Evolutionary conservation across 2,113 vertebrate genomes (phyloP), one percentile per base, ranked within the genome.

Genomic region (Oceanodroma tethys): DNA sequence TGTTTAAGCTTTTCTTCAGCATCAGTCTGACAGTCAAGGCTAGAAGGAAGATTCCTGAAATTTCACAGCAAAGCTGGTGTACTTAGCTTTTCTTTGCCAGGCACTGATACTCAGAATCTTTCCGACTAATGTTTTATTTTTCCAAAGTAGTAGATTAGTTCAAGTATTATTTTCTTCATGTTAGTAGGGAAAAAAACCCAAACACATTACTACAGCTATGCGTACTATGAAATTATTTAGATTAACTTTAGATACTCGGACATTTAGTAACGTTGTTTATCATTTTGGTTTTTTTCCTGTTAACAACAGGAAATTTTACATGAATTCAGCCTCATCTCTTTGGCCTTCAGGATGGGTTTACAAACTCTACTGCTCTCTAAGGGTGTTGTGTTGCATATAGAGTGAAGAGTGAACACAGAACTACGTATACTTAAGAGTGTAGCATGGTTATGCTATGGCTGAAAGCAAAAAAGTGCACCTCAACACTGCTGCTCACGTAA

Each of bases 1-100:
- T 55, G 40, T 70, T 82, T 73, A 60, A 80, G 80, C 70, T 95
- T 90, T 81, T 72, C 84, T 66, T 85, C 55, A 62, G 66, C 78
- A 91, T 80, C 89, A 59, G 81, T n/a, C 91, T 88, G 78, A 62
- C 78, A 95, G 94, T 27, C 73, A 93, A 87, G 38, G 76, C 72
- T 71, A 85, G 66, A 87, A 42, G 67, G 68, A 93, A 92, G 72
- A 90, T 63, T 83, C 75, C n/a, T 78, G 80, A 93, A 85, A 94
- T 89, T 72, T 85, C 80, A 65, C n/a, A 90, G 71, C 48, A 86
- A 65, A 68, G 45, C 45, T 38, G 21, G 32, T 42, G 34, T 55
- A 45, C 16, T 95, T 55, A 1, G 47, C 59, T 91, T 78, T 84
- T 67, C 67, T 66, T 76, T 74, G 55, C 63, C 80, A 74, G 32